These are phyloP conservation scores for Thripadectes ignobilis DNA, from an alignment of 2,797 vertebrate species.

Conservation along the genomic window DNA sequence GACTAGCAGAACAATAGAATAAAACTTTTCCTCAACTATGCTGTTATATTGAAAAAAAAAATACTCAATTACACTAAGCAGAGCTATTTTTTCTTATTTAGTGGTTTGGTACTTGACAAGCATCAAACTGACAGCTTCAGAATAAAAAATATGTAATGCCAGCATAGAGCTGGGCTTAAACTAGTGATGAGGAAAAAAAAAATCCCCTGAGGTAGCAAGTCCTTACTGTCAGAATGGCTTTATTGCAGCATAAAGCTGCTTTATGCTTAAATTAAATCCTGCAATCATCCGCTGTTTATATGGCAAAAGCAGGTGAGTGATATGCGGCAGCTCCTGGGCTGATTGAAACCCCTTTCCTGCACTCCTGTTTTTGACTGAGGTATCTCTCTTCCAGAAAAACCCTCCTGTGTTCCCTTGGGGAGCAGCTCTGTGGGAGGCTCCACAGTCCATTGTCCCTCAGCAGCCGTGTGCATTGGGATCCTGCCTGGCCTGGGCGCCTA, in stretches of 20 bases:
- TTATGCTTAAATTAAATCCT: neutral
- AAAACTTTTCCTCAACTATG: slow-evolving; percentile 16
- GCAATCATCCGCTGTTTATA: neutral
- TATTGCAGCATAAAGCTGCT: neutral
- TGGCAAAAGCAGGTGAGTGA: neutral
- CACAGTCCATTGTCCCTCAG: slow-evolving; percentile 88
- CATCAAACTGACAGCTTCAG: slow-evolving; percentile 36
- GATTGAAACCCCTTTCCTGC: neutral
- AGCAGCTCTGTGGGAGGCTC: slow-evolving; percentile 70
- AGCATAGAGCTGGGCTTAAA: neutral
- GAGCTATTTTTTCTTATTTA: slow-evolving; percentile 40
- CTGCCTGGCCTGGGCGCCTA: slow-evolving; percentile 92
- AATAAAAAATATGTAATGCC: slow-evolving; percentile 2
- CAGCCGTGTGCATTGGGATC: slow-evolving; percentile 94
- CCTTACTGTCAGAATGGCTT: neutral
- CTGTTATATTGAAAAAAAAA: neutral
- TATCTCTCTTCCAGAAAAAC: slow-evolving; percentile 62
- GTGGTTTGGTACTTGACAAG: slow-evolving; percentile 42
- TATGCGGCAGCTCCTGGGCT: neutral
- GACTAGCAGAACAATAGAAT: neutral
- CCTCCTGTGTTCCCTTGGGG: slow-evolving; percentile 64
- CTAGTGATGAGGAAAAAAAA: neutral
- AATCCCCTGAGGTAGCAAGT: neutral
- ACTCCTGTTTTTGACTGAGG: rapidly evolving
- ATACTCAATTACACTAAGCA: neutral